Evolutionary conservation across 2,797 vertebrate species (phyloP).

Genomic region (Esox masquinongy): DNA sequence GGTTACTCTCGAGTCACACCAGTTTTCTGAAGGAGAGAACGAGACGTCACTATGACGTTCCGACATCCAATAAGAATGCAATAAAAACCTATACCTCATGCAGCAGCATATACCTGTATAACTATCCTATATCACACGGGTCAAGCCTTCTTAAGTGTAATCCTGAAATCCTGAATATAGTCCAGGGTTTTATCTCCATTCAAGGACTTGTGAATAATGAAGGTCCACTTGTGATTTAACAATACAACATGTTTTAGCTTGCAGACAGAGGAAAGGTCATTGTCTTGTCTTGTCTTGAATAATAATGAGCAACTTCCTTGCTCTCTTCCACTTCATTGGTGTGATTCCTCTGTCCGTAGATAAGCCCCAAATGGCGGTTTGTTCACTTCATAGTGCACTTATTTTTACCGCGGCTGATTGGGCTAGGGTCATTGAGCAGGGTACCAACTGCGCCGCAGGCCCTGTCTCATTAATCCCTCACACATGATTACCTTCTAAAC

Average conservation of each 20-base stretch:
- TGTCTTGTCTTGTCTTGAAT: constrained; percentile 36
- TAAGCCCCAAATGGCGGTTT: constrained; percentile 25
- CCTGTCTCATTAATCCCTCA: not conserved
- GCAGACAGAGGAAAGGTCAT: constrained; percentile 47
- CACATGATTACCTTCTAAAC: not conserved
- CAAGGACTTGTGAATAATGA: constrained; percentile 43
- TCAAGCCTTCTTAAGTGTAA: not conserved
- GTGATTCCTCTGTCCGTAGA: constrained; percentile 11
- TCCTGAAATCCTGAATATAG: constrained; percentile 2
- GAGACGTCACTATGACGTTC: not conserved
- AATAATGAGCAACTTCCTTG: constrained; percentile 40
- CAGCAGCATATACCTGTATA: not conserved
- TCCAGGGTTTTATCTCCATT: constrained; percentile 14
- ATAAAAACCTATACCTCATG: not conserved
- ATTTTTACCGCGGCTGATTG: not conserved
- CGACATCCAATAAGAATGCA: not conserved
- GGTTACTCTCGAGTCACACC: not conserved
- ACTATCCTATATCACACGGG: not conserved
- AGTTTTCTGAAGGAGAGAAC: not conserved
- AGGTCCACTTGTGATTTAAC: constrained; percentile 41
- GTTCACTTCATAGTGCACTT: constrained; percentile 15
- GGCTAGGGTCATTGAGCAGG: not conserved
- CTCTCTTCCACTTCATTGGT: constrained; percentile 10
- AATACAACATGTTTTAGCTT: constrained; percentile 34
- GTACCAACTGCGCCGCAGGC: not conserved